Conservation (phyloP, 2,797 vertebrate genomes). For the Oryzias dopingdopingensis region DNA sequence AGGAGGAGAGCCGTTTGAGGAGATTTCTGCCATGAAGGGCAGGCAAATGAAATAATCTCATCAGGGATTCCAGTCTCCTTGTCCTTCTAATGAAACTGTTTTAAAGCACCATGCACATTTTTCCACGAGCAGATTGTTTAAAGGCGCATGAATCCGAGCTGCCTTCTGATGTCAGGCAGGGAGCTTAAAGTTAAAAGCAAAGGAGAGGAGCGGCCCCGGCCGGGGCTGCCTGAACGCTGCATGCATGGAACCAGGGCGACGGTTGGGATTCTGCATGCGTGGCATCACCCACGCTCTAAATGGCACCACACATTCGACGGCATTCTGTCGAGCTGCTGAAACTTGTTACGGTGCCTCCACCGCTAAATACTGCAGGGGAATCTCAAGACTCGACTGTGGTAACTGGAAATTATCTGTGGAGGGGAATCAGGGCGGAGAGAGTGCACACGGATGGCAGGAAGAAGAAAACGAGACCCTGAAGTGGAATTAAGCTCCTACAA, state of each 20-base stretch:
- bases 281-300: conserved; percentile 51
- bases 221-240: conserved; percentile 47
- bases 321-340: conserved; percentile 60
- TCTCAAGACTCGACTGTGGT: conserved; percentile 62
- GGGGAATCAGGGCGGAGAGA: conserved; percentile 45
- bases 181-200: conserved; percentile 38
- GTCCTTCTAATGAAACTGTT: conserved; percentile 11
- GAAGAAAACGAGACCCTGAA: conserved; percentile 12
- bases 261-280: conserved; percentile 73
- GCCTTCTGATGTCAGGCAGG: conserved; percentile 32
- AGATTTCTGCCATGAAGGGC: conserved; percentile 34
- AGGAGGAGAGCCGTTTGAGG: conserved; percentile 28
- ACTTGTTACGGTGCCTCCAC: conserved; percentile 53
- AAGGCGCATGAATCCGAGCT: conserved; percentile 24
- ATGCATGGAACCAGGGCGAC: conserved; percentile 64
- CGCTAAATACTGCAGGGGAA: conserved; percentile 63
- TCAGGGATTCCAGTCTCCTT: conserved; percentile 15
- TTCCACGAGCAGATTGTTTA: conserved; percentile 14
- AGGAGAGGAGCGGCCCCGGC: conserved; percentile 29
- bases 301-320: conserved; percentile 62
- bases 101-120: conserved; percentile 9
- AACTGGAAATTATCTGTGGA: conserved; percentile 62
- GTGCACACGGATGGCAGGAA: conserved; percentile 1
- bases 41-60: conserved; percentile 39
- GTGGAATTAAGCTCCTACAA: conserved; percentile 49